Conservation (phyloP, 2,888 invertebrate genomes). For the Autographa pulchrina region DNA sequence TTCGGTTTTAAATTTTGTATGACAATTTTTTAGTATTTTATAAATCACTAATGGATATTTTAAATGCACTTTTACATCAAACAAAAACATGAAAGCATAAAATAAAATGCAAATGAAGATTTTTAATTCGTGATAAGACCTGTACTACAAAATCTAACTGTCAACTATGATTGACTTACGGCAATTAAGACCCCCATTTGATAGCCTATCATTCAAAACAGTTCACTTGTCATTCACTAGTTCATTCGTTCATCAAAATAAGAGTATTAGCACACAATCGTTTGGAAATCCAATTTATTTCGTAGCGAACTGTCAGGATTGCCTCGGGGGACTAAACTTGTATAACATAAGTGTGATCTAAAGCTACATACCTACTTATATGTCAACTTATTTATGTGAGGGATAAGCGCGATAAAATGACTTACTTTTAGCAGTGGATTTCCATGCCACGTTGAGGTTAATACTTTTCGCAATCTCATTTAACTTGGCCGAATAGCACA, state of each 20-base stretch:
- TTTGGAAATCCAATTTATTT: background rate
- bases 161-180: background rate
- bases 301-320: background rate
- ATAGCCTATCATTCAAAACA: constrained; percentile 5
- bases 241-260: background rate
- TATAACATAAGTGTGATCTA: background rate
- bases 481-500: too few species aligned
- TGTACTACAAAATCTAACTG: background rate
- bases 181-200: background rate
- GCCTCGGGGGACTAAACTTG: background rate
- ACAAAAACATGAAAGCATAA: too few species aligned
- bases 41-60: background rate
- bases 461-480: too few species aligned
- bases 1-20: background rate
- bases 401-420: too few species aligned
- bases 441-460: too few species aligned
- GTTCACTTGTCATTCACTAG: constrained; percentile 2
- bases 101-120: too few species aligned
- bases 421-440: too few species aligned
- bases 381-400: too few species aligned
- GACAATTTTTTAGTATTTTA: background rate
- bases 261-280: background rate
- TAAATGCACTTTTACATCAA: background rate
- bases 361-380: background rate
- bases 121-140: background rate